These are phyloP conservation scores for Anser brachyrhynchus DNA, from an alignment of 2,113 vertebrate genomes.

Conservation along the genomic window DNA sequence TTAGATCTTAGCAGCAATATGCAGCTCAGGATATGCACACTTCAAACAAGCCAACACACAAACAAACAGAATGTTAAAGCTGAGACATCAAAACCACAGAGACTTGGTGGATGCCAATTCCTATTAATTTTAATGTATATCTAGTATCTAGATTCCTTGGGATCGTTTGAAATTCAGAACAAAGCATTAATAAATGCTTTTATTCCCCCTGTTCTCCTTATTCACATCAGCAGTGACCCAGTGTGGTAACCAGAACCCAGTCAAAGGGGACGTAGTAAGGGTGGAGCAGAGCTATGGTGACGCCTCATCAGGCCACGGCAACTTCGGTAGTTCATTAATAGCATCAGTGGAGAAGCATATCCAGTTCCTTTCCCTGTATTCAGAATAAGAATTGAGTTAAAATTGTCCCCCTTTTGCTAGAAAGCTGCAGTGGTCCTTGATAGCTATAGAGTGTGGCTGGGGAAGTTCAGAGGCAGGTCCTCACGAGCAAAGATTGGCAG, in stretches of 20 bases:
- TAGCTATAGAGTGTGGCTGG: too few species aligned
- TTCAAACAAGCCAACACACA: constrained; percentile 31
- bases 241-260: not conserved
- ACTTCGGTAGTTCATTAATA: not conserved
- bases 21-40: not conserved
- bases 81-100: constrained; percentile 27
- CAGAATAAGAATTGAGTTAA: not conserved
- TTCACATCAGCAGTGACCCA: not conserved
- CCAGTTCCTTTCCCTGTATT: not conserved
- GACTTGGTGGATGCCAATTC: constrained; percentile 3
- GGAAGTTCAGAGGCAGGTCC: not conserved
- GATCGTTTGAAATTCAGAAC: not conserved
- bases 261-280: not conserved
- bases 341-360: not conserved
- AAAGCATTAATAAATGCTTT: constrained; percentile 17
- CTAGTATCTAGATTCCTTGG: not conserved
- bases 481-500: not conserved
- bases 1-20: not conserved
- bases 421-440: not conserved
- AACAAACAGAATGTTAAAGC: constrained; percentile 13
- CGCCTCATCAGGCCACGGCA: not conserved
- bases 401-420: not conserved
- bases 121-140: constrained; percentile 47
- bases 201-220: not conserved
- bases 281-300: not conserved